Conservation (phyloP, 2,797 vertebrate species). For the Thalassophryne amazonica region DNA sequence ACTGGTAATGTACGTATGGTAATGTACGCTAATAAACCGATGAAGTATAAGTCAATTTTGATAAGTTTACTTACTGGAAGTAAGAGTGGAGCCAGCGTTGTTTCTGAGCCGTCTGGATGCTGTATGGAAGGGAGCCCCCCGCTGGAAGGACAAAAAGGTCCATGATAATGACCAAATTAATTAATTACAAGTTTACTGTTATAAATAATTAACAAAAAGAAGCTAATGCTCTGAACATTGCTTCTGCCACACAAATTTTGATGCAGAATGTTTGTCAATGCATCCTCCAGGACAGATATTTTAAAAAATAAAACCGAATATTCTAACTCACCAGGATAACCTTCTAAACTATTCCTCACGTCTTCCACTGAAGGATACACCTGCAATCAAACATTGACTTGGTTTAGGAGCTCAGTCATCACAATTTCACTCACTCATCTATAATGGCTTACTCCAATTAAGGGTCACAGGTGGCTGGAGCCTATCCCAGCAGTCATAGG, state of each 20-base stretch:
- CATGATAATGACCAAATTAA: not conserved
- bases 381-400: constrained; percentile 57
- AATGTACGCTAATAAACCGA: not conserved
- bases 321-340: constrained; percentile 87
- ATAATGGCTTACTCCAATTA: no score
- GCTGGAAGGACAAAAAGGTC: constrained; percentile 69
- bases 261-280: not conserved
- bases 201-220: not conserved
- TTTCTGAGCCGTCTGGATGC: constrained; percentile 94
- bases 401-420: not conserved
- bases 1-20: no score
- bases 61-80: constrained; percentile 86
- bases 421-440: no score
- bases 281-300: not conserved
- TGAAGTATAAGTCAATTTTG: not conserved
- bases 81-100: constrained; percentile 94
- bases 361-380: constrained; percentile 94
- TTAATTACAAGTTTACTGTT: no score
- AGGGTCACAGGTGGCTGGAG: no score
- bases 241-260: no score
- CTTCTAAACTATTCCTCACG: constrained; percentile 94
- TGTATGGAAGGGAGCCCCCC: constrained; percentile 95
- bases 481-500: no score
- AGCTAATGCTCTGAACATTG: no score
- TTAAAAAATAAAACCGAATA: not conserved